Conservation (phyloP, 2,113 vertebrate species). For the Labeo rohita region DNA sequence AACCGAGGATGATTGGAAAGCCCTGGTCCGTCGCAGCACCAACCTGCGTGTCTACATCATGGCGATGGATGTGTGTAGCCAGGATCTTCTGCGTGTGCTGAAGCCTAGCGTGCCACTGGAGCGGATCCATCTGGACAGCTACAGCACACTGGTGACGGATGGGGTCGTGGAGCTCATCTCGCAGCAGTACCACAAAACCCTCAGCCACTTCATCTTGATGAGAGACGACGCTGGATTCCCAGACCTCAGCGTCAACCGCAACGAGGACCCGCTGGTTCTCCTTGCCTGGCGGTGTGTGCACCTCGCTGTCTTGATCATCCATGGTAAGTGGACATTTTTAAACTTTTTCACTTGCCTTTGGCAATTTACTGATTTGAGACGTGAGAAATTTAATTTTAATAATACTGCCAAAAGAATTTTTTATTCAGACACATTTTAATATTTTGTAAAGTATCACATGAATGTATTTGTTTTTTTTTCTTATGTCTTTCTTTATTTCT, state of each 20-base stretch:
- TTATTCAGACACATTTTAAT: too few species aligned
- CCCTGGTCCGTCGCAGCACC: constrained; percentile 87
- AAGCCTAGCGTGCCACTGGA: constrained; percentile 97
- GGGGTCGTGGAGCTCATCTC: constrained; percentile 94
- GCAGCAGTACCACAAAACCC: constrained; percentile 96
- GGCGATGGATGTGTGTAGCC: constrained; percentile 92
- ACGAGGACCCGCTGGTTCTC: constrained; percentile 95
- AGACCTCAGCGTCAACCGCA: constrained; percentile 93
- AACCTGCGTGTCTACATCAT: constrained; percentile 96
- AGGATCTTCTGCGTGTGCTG: constrained; percentile 92
- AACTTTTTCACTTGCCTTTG: not conserved
- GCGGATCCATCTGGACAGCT: constrained; percentile 97
- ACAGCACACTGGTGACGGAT: constrained; percentile 88
- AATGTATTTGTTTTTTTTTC: too few species aligned
- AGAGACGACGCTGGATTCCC: constrained; percentile 93
- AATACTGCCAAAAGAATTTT: too few species aligned
- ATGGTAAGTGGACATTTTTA: constrained; percentile 73
- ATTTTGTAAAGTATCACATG: too few species aligned
- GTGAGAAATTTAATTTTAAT: not conserved
- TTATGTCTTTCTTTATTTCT: too few species aligned
- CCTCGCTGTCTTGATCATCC: constrained; percentile 88
- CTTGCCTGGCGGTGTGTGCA: constrained; percentile 95
- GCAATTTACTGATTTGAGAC: not conserved
- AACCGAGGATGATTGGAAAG: constrained; percentile 94
- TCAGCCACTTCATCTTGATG: constrained; percentile 95